These are phyloP conservation scores for Prunella himalayana DNA, from an alignment of 2,113 vertebrate species.

Conservation along the genomic window DNA sequence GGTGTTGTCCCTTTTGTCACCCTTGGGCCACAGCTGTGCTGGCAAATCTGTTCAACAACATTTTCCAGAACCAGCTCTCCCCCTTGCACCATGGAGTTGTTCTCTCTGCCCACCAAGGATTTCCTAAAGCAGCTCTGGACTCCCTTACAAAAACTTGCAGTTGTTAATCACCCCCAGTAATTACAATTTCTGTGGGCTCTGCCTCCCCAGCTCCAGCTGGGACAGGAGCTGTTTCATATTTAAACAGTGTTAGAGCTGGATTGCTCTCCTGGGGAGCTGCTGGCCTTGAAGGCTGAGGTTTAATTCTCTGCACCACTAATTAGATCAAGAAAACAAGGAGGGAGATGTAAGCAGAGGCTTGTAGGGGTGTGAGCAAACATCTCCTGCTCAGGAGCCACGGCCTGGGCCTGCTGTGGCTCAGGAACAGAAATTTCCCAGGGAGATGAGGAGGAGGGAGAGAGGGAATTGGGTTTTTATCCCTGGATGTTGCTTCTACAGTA, in stretches of 20 bases:
- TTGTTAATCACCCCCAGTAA: conserved; percentile 64
- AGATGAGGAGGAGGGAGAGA: not conserved
- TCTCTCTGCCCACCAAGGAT: not conserved
- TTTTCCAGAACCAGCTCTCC: fast-evolving
- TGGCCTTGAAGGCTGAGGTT: conserved; percentile 47
- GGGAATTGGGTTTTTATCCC: not conserved
- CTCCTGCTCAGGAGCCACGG: fast-evolving
- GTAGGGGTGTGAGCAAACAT: not conserved
- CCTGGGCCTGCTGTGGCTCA: not conserved
- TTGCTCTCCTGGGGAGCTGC: conserved; percentile 44
- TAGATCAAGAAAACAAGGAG: conserved; percentile 19
- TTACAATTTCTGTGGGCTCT: conserved; percentile 42
- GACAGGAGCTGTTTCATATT: conserved; percentile 62
- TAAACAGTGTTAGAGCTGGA: conserved; percentile 45
- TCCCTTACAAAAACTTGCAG: conserved; percentile 9
- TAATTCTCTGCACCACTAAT: conserved; percentile 67
- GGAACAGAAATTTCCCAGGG: not conserved
- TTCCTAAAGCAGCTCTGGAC: not conserved
- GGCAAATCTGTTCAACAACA: not conserved
- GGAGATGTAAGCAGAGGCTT: not conserved
- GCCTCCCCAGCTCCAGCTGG: not conserved
- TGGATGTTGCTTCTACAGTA: not conserved
- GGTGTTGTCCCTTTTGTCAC: not conserved
- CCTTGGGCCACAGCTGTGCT: fast-evolving
- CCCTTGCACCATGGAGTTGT: not conserved